phyloP scores from a whole-genome alignment of 2,888 invertebrate species.

The Pterostichus niger region DNA sequence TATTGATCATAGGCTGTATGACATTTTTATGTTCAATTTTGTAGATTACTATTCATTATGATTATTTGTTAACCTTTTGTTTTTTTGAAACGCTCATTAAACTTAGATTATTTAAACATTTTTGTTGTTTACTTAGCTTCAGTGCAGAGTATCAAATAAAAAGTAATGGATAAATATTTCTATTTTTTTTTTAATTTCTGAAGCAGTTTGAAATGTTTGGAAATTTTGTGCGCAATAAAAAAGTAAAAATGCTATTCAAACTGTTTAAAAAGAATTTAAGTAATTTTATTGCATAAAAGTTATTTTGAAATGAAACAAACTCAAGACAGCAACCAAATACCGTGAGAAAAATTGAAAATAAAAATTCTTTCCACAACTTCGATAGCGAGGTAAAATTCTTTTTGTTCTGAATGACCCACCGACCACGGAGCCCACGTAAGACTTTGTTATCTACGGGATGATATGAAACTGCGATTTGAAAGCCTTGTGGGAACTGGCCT shows the following conservation, averaged over 20 bases:
- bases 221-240: neutral
- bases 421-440: conserved; percentile 6
- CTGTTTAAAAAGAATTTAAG: neutral
- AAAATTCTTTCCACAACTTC: conserved; percentile 21
- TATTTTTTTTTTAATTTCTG: too few relatives aligned
- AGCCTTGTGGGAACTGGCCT: conserved; percentile 17
- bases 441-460: conserved; percentile 16
- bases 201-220: neutral
- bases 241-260: neutral
- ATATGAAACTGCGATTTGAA: conserved; percentile 13
- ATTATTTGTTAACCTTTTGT: neutral
- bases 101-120: too few relatives aligned
- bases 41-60: too few relatives aligned
- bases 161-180: too few relatives aligned
- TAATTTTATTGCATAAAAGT: neutral
- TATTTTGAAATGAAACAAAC: neutral
- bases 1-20: neutral
- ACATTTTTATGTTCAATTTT: conserved; percentile 1
- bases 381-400: conserved; percentile 22
- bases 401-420: conserved; percentile 29
- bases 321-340: neutral
- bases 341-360: conserved; percentile 35
- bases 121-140: neutral
- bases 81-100: neutral
- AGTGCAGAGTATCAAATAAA: too few relatives aligned